A percentile compares a stretch with the other conserved stretches of the same genome.
These are phyloP conservation scores for Wiebesia pumilae DNA, from an alignment of 1,140 invertebrate species.

Conservation along the genomic window DNA sequence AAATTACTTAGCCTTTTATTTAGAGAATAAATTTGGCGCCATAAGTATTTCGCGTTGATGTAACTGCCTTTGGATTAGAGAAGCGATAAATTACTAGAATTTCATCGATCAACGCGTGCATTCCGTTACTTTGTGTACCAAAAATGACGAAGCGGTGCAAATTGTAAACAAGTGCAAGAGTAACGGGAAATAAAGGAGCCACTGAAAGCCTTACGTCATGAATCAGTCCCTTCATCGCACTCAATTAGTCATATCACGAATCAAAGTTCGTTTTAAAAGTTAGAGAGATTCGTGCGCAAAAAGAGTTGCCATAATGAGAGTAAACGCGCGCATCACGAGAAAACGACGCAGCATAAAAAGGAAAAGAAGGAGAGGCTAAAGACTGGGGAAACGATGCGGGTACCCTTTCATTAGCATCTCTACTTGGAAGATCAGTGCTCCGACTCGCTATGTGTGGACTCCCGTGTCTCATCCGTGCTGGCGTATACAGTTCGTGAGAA, in stretches of 20 bases:
- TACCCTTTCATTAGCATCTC: constrained; percentile 69
- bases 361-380: constrained; percentile 53
- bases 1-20: too few species aligned
- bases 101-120: too few species aligned
- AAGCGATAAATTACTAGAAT: not conserved
- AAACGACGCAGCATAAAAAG: constrained; percentile 50
- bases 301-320: constrained; percentile 45
- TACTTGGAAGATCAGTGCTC: constrained; percentile 71
- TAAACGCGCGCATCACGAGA: constrained; percentile 45
- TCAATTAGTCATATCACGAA: constrained; percentile 55
- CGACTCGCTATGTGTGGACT: constrained; percentile 57
- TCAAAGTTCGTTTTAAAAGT: constrained; percentile 36
- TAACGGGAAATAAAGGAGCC: not conserved
- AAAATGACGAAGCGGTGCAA: not conserved
- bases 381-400: constrained; percentile 61
- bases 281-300: not conserved
- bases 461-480: constrained; percentile 34
- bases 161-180: not conserved
- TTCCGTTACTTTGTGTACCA: not conserved
- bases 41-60: too few species aligned
- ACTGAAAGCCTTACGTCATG: constrained; percentile 21
- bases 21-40: too few species aligned
- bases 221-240: constrained; percentile 42
- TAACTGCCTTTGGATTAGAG: not conserved
- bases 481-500: not conserved